Evolutionary conservation across 2,888 invertebrate species (phyloP), one percentile per base, ranked within the genome.

Genomic region (Chaetogeoica ovagalla): DNA sequence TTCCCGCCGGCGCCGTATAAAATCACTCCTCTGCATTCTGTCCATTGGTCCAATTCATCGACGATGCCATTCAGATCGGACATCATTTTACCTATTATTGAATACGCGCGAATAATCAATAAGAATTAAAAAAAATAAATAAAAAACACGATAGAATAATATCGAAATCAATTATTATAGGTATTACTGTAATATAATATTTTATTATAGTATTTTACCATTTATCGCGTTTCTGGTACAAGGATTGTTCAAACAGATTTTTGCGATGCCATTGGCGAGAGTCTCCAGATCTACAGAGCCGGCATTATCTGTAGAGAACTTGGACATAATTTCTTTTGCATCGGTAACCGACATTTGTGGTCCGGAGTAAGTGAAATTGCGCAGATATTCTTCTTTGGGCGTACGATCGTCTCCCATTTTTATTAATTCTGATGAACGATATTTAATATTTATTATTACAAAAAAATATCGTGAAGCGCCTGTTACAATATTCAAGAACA

Each of bases 71-170:
- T 84, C n/a, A 89, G 84, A 60, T 89, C 87, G 13, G 86, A 85
- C 88, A 89, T 89, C 89, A 89, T 89, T 68, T 84, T 85, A 9
- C 88, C 89, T 89, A 85, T 84, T 89, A 85, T 84, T 23, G 21
- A 23, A 23, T 23, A 68, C 57, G 30, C 55, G 63, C 5, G 17
- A 5, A 69, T 19, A 52, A 59, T n/a, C 19, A 59, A 21, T 9
- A 37, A 39, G 8, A 13, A 52, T 39, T 17, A n/a, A 23, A 15
- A 30, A 43, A 6, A 48, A n/a, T n/a, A n/a, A n/a, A n/a, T n/a
- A n/a, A 23, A 21, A 11, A 7, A 0, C 11, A 21, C 11, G n/a
- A 5, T 59, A 21, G 21, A 59, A 59, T 8, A 21, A 21, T 21
- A n/a, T 4, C 5, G n/a, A 57, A 57, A 57, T 3, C n/a, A n/a